phyloP scores from a whole-genome alignment of 2,797 vertebrate species.

The Leptodactylus fallax region DNA sequence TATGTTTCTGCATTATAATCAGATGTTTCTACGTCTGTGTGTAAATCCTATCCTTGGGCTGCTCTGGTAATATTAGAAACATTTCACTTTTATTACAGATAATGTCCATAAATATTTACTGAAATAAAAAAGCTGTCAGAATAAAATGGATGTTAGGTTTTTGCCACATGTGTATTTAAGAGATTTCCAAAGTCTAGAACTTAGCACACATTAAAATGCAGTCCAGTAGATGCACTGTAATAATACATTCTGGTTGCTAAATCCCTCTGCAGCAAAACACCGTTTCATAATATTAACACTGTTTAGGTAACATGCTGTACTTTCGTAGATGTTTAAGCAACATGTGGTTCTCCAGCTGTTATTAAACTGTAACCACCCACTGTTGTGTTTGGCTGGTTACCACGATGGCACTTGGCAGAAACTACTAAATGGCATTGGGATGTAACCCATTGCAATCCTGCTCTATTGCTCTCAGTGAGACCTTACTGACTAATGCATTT shows the following conservation, averaged over 20 bases:
- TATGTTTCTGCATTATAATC: conserved; percentile 55
- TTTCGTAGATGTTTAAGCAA: neutral
- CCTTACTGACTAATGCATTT: neutral
- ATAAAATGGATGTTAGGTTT: conserved; percentile 36
- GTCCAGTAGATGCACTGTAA: neutral
- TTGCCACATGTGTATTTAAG: conserved; percentile 45
- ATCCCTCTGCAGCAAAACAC: neutral
- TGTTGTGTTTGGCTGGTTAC: conserved; percentile 1
- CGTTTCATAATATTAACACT: conserved; percentile 6
- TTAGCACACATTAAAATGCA: conserved; percentile 22
- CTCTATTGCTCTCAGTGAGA: too few relatives aligned
- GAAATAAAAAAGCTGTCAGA: conserved; percentile 47
- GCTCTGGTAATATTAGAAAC: conserved; percentile 50
- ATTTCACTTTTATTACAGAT: conserved; percentile 56
- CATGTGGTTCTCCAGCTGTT: conserved; percentile 23
- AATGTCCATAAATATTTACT: conserved; percentile 55
- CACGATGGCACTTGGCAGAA: neutral
- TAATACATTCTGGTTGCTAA: neutral
- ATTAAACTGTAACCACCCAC: conserved; percentile 6
- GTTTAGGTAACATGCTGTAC: neutral
- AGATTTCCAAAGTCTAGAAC: conserved; percentile 15
- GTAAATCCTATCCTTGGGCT: conserved; percentile 54
- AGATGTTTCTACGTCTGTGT: conserved; percentile 47
- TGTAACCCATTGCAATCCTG: too few relatives aligned
- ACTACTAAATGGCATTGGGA: neutral